phyloP scores from a whole-genome alignment of 2,888 invertebrate species.

The Oegoconia quadripuncta region DNA sequence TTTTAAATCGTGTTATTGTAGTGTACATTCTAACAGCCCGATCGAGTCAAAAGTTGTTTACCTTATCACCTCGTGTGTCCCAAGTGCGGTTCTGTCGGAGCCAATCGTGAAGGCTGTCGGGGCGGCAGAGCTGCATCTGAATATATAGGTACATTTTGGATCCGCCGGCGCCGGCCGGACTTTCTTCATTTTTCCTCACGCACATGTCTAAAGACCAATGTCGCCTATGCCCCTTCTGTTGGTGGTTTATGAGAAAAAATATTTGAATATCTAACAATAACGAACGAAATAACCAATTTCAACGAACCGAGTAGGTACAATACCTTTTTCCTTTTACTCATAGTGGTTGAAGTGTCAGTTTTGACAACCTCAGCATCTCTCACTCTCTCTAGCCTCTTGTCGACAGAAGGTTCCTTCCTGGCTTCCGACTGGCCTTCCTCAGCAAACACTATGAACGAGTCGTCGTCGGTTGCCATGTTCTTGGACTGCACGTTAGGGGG shows the following conservation, averaged over 20 bases:
- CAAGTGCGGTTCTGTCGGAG: constrained; percentile 78
- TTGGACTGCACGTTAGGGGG: constrained; percentile 30
- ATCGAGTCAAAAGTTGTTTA: no score
- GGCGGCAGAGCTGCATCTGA: constrained; percentile 97
- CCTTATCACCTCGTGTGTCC: constrained; percentile 60
- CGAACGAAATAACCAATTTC: not conserved
- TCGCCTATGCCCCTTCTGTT: constrained; percentile 65
- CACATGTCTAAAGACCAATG: constrained; percentile 69
- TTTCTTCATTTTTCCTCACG: constrained; percentile 26
- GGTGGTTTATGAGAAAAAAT: not conserved
- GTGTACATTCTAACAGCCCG: no score
- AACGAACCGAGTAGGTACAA: constrained; percentile 4
- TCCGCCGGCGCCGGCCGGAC: not conserved
- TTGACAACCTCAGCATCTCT: constrained; percentile 43
- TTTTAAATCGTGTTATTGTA: no score
- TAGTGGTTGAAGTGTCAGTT: constrained; percentile 40
- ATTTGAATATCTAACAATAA: not conserved
- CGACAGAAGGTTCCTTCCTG: constrained; percentile 34
- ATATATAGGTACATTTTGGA: constrained; percentile 87
- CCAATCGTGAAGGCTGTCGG: constrained; percentile 96
- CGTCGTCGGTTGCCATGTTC: constrained; percentile 33
- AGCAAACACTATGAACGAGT: constrained; percentile 62
- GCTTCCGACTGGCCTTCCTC: constrained; percentile 30
- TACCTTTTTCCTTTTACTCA: constrained; percentile 54
- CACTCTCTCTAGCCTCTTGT: constrained; percentile 53